phyloP scores from a whole-genome alignment of 2,797 vertebrate species.

The Balearica regulorum region DNA sequence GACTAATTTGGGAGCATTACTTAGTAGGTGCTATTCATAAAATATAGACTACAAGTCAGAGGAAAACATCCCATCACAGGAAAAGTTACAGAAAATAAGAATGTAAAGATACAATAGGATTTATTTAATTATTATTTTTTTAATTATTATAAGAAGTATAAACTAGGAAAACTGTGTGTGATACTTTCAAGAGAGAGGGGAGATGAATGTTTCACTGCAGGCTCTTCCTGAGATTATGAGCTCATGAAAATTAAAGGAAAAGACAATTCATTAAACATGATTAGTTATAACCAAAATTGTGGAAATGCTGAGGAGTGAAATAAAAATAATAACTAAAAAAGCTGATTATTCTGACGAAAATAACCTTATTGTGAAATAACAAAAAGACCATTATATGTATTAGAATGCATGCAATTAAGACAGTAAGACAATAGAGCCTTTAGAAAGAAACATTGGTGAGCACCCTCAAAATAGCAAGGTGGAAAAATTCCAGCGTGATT shows the following conservation, averaged over 20 bases:
- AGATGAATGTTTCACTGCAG: not conserved
- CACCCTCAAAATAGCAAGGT: not conserved
- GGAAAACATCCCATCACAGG: not conserved
- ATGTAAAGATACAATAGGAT: not conserved
- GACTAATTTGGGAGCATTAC: not conserved
- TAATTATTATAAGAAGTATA: not conserved
- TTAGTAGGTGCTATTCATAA: not conserved
- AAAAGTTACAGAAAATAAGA: not conserved
- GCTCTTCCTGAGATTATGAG: not conserved
- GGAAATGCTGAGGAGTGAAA: not conserved
- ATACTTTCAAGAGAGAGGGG: not conserved
- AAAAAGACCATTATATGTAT: not conserved
- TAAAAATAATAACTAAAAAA: not conserved
- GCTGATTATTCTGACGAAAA: not conserved
- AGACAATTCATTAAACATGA: not conserved
- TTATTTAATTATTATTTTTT: not conserved
- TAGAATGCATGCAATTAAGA: not conserved
- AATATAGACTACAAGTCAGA: not conserved
- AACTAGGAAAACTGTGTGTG: not conserved
- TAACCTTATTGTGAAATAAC: not conserved
- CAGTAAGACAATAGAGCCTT: not conserved
- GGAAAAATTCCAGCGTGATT: not conserved
- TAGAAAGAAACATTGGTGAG: not conserved
- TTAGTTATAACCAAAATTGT: not conserved
- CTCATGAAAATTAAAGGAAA: not conserved